phyloP scores from a whole-genome alignment of 2,888 invertebrate species.

The Lochmaea capreae region DNA sequence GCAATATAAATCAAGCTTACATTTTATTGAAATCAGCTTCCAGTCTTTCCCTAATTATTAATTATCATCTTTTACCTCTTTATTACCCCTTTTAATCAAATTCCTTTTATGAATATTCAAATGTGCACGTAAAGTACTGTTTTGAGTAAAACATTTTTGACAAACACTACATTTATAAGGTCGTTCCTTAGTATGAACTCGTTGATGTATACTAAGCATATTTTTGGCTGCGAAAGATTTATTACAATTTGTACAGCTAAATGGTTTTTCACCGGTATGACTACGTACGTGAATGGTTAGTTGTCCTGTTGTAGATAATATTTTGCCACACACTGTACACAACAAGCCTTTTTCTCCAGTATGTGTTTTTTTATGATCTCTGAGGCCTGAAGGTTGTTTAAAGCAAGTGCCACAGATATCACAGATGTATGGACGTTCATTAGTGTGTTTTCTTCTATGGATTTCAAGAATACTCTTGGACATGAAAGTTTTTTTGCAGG shows the following conservation, averaged over 20 bases:
- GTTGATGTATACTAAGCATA: constrained; percentile 60
- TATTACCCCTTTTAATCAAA: too few relatives aligned
- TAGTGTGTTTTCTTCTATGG: constrained; percentile 56
- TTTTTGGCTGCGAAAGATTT: constrained; percentile 49
- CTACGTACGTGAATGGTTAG: constrained; percentile 47
- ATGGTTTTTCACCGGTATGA: constrained; percentile 60
- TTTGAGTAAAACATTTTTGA: constrained; percentile 61
- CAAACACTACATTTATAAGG: constrained; percentile 58
- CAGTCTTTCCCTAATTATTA: too few relatives aligned
- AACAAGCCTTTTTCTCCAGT: neutral
- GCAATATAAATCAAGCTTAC: too few relatives aligned
- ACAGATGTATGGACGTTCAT: too few relatives aligned
- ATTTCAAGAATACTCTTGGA: constrained; percentile 62
- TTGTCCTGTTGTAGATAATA: constrained; percentile 14
- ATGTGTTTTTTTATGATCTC: neutral
- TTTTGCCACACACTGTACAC: neutral
- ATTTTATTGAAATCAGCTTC: neutral
- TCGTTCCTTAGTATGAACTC: constrained; percentile 62
- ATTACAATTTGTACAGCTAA: constrained; percentile 53
- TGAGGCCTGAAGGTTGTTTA: too few relatives aligned
- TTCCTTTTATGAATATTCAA: constrained; percentile 43
- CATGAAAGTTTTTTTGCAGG: constrained; percentile 62
- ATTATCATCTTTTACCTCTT: too few relatives aligned
- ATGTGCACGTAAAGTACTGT: constrained; percentile 58
- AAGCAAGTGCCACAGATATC: too few relatives aligned